Conservation (phyloP, 2,113 vertebrate species). For the Tinamus guttatus region DNA sequence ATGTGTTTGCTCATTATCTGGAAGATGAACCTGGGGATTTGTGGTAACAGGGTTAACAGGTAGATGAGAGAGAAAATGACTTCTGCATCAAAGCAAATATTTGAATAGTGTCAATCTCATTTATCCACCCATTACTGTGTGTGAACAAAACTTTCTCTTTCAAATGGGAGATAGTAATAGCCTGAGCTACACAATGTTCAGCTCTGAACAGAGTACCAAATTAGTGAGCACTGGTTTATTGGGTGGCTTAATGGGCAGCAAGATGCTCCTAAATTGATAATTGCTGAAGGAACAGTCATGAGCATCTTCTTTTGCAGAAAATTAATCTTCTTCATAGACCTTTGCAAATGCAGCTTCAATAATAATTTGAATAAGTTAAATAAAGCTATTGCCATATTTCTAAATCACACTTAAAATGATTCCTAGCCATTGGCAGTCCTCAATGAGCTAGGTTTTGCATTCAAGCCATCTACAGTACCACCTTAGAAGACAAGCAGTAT, state of each 20-base stretch:
- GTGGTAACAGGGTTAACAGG: slow-evolving; percentile 40
- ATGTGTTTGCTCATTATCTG: slow-evolving; percentile 39
- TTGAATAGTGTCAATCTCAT: slow-evolving; percentile 3
- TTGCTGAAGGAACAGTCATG: slow-evolving; percentile 26
- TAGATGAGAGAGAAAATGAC: slow-evolving; percentile 53
- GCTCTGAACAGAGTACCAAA: not conserved
- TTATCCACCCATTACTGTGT: not conserved
- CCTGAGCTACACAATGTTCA: slow-evolving; percentile 26
- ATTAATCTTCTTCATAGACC: slow-evolving; percentile 29
- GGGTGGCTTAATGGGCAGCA: slow-evolving; percentile 11
- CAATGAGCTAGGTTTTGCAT: not conserved
- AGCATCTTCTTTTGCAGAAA: slow-evolving; percentile 38
- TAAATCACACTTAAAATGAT: slow-evolving; percentile 64
- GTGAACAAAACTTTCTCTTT: not conserved
- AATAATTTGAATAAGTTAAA: slow-evolving; percentile 32
- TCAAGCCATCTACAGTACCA: slow-evolving; percentile 32
- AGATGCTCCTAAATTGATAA: slow-evolving; percentile 42
- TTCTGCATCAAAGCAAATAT: slow-evolving; percentile 37
- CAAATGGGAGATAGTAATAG: slow-evolving; percentile 5
- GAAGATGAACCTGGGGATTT: slow-evolving; percentile 21
- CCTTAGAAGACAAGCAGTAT: not conserved
- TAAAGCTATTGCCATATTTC: slow-evolving; percentile 58
- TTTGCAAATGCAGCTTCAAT: slow-evolving; percentile 49
- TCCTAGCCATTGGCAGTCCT: not conserved
- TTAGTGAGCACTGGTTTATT: slow-evolving; percentile 42